A percentile compares a stretch with the other conserved stretches of the same genome.
Conservation (phyloP, 2,888 invertebrate species). For the Bugulina stolonifera region DNA sequence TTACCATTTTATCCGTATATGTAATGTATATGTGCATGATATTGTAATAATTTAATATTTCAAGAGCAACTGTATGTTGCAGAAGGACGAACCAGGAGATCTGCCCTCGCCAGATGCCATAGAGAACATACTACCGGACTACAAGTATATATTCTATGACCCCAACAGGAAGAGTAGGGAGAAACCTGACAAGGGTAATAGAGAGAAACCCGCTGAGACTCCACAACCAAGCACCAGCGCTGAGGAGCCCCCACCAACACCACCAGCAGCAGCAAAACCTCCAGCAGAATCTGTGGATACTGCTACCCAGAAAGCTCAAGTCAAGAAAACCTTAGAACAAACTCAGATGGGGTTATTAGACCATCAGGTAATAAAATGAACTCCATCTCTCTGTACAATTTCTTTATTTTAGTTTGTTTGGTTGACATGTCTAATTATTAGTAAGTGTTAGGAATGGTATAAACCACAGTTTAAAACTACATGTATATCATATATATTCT, state of each 20-base stretch:
- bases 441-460: no score
- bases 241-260: neutral
- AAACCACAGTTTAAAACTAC: no score
- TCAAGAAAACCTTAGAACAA: slow-evolving; percentile 28
- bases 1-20: no score
- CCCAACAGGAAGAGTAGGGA: slow-evolving; percentile 29
- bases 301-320: neutral
- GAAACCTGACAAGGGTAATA: neutral
- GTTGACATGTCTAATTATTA: no score
- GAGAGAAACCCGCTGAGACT: neutral
- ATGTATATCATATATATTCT: no score
- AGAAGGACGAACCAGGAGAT: slow-evolving; percentile 42
- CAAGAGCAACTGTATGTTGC: no score
- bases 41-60: no score
- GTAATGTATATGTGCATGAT: neutral
- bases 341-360: slow-evolving; percentile 35
- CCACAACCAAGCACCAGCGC: neutral
- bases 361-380: slow-evolving; percentile 32
- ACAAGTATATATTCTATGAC: slow-evolving; percentile 48
- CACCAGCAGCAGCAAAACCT: no score
- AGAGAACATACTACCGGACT: slow-evolving; percentile 48
- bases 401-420: no score
- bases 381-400: no score
- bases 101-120: slow-evolving; percentile 45
- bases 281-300: neutral